Evolutionary conservation across 1,140 invertebrate genomes (phyloP).

Genomic region (Eumeta japonica): DNA sequence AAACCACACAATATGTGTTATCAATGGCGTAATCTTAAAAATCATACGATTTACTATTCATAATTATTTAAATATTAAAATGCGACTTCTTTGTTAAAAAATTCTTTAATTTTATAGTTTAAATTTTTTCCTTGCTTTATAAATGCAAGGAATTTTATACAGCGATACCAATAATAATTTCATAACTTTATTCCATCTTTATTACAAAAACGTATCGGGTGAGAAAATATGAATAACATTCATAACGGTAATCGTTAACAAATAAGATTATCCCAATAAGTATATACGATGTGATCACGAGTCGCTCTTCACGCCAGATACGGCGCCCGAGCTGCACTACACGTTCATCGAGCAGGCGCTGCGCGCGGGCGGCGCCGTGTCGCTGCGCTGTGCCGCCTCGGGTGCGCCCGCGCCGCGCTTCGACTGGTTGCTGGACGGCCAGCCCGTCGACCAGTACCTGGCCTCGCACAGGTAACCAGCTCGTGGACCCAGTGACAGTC

Average conservation of each 20-base stretch:
- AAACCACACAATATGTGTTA: too few relatives aligned
- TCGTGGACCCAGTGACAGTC: too few relatives aligned
- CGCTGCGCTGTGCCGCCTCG: conserved; percentile 77
- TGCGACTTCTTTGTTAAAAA: neutral
- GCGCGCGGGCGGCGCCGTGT: conserved; percentile 72
- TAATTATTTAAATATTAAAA: neutral
- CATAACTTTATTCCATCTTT: too few relatives aligned
- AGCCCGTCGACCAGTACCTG: conserved; percentile 55
- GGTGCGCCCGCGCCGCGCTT: conserved; percentile 80
- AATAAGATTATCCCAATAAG: neutral
- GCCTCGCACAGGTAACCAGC: conserved; percentile 33
- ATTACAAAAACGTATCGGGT: too few relatives aligned
- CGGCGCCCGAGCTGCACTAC: conserved; percentile 72
- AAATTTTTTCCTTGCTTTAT: neutral
- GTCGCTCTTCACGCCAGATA: neutral
- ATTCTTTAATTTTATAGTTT: neutral
- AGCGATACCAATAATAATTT: too few relatives aligned
- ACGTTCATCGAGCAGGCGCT: conserved; percentile 82
- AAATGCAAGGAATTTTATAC: too few relatives aligned
- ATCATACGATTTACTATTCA: too few relatives aligned
- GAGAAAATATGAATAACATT: neutral
- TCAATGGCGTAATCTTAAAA: too few relatives aligned
- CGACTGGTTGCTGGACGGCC: conserved; percentile 80
- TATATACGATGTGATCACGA: neutral
- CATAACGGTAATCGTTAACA: neutral